Conservation (phyloP, 2,113 vertebrate genomes). For the Verasper variegatus region DNA sequence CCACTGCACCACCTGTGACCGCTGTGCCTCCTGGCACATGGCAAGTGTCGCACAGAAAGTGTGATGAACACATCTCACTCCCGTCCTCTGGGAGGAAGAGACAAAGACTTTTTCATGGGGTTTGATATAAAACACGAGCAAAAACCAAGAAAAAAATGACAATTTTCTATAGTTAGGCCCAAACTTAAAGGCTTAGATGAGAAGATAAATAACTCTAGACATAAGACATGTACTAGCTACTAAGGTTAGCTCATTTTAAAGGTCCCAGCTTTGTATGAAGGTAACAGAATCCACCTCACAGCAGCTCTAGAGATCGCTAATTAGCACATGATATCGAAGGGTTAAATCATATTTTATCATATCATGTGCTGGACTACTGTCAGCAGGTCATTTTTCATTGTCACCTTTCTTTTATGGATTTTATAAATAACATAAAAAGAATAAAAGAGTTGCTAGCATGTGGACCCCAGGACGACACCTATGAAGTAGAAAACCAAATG, state of each 20-base stretch:
- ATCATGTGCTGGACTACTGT: not conserved
- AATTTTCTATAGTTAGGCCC: not conserved
- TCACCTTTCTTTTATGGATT: too few relatives aligned
- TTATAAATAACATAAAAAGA: too few relatives aligned
- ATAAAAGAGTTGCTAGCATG: too few relatives aligned
- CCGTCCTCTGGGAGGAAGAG: slow-evolving; percentile 62
- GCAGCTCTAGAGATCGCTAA: not conserved
- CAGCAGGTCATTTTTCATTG: not conserved
- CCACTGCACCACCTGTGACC: slow-evolving; percentile 66
- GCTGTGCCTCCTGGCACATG: slow-evolving; percentile 69
- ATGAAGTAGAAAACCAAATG: too few relatives aligned
- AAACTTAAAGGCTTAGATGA: not conserved
- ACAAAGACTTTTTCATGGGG: slow-evolving; percentile 20
- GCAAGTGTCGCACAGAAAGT: slow-evolving; percentile 58
- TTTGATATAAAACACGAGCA: not conserved
- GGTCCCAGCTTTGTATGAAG: not conserved
- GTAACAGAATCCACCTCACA: not conserved
- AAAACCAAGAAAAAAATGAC: not conserved
- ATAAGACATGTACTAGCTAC: too few relatives aligned
- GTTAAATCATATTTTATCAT: too few relatives aligned
- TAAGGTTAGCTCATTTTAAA: too few relatives aligned
- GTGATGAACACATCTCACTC: slow-evolving; percentile 73
- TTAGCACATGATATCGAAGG: too few relatives aligned
- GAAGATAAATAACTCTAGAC: not conserved
- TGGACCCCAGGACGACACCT: too few relatives aligned